Evolutionary conservation across 1,140 invertebrate species (phyloP).

Genomic region (Cyclargus thomasi): DNA sequence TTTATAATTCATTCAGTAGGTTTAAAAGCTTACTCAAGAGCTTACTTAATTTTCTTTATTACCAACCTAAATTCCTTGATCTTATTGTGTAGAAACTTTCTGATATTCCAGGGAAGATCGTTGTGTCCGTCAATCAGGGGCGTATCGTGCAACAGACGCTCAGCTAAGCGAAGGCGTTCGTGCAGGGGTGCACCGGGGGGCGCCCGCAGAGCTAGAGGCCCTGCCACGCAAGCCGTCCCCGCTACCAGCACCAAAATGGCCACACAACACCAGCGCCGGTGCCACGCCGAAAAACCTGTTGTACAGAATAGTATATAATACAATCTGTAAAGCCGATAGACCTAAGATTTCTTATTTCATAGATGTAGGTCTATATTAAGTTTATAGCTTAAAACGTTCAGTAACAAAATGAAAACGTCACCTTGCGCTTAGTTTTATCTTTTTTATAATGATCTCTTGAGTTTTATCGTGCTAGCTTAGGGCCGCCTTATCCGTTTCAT

Average conservation of each 20-base stretch:
- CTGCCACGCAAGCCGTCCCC: slow-evolving; percentile 80
- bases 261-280: slow-evolving; percentile 79
- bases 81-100: slow-evolving; percentile 90
- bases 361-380: too few relatives aligned
- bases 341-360: background rate
- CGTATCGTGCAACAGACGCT: slow-evolving; percentile 78
- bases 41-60: too few relatives aligned
- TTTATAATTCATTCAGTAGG: too few relatives aligned
- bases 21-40: too few relatives aligned
- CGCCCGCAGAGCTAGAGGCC: slow-evolving; percentile 79
- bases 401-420: too few relatives aligned
- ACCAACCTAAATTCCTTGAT: slow-evolving; percentile 83
- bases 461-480: too few relatives aligned
- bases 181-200: slow-evolving; percentile 79
- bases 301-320: background rate
- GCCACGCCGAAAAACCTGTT: slow-evolving; percentile 57
- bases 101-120: slow-evolving; percentile 92
- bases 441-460: too few relatives aligned
- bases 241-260: slow-evolving; percentile 80
- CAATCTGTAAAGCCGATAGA: background rate
- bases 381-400: too few relatives aligned
- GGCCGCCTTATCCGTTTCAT: too few relatives aligned
- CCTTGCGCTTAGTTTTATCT: too few relatives aligned
- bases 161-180: slow-evolving; percentile 78
- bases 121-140: slow-evolving; percentile 89